These are phyloP conservation scores for Limnephilus marmoratus DNA, from an alignment of 2,888 invertebrate genomes.

Conservation along the genomic window DNA sequence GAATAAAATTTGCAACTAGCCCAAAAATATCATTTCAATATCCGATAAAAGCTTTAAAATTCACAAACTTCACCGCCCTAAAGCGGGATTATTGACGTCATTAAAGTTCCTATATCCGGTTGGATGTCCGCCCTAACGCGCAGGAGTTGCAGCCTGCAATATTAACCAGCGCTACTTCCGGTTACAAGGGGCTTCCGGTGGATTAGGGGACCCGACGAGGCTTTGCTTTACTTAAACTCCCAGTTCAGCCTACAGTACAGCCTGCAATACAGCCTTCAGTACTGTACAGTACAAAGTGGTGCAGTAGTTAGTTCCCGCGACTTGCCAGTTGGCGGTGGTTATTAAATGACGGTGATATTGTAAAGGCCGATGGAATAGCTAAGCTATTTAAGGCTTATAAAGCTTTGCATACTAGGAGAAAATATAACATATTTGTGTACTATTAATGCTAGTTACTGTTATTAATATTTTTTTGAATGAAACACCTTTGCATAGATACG, in stretches of 20 bases:
- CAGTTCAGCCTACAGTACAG: constrained; percentile 7
- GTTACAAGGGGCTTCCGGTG: constrained; percentile 42
- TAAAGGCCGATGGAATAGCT: neutral
- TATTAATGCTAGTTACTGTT: too few species aligned
- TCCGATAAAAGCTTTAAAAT: neutral
- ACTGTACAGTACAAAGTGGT: neutral
- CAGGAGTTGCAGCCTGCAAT: constrained; percentile 24
- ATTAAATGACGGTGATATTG: neutral
- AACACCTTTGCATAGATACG: too few species aligned
- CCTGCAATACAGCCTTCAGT: neutral
- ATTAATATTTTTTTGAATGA: too few species aligned
- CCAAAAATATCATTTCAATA: neutral
- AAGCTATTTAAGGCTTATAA: neutral
- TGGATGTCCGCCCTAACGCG: constrained; percentile 7
- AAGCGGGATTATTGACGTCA: constrained; percentile 5
- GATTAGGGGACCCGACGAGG: constrained; percentile 34
- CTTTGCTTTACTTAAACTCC: constrained; percentile 7
- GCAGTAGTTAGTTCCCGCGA: neutral
- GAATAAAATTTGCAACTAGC: too few species aligned
- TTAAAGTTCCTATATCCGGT: constrained; percentile 31
- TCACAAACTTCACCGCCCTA: neutral
- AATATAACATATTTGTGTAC: too few species aligned
- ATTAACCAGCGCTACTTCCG: constrained; percentile 43
- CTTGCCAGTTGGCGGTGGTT: neutral
- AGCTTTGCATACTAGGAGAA: neutral